Percentiles rank a stretch among this genome's conserved stretches.
These are phyloP conservation scores for Noctua fimbriata DNA, from an alignment of 2,888 invertebrate genomes.

Conservation along the genomic window DNA sequence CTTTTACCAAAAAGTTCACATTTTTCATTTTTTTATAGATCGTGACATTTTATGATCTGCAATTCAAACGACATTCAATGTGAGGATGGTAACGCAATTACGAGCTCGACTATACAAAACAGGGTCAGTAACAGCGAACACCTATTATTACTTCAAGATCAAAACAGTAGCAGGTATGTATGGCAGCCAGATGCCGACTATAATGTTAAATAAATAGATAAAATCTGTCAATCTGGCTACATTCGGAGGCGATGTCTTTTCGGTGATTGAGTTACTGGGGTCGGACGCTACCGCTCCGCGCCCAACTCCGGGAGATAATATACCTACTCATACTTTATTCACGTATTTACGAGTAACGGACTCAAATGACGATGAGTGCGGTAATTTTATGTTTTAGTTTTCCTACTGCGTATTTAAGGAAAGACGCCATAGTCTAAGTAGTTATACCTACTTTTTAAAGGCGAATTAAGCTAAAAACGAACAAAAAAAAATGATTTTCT, in stretches of 20 bases:
- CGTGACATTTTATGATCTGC: neutral
- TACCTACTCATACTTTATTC: conserved; percentile 20
- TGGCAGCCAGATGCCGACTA: neutral
- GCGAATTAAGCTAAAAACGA: no score
- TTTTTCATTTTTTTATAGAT: neutral
- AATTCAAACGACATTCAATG: neutral
- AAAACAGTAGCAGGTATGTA: neutral
- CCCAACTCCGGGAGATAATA: neutral
- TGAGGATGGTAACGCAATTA: neutral
- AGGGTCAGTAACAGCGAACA: neutral
- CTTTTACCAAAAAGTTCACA: neutral
- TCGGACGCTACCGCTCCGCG: neutral
- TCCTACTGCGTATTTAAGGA: neutral
- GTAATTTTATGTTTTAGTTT: neutral
- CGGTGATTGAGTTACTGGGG: conserved; percentile 20
- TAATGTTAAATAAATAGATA: neutral
- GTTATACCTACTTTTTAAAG: no score
- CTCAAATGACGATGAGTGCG: neutral
- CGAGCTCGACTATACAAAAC: neutral
- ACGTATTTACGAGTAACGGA: neutral
- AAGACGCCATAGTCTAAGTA: no score
- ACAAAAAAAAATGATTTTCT: neutral
- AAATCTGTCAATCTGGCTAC: conserved; percentile 1
- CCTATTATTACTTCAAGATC: neutral
- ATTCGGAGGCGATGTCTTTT: neutral